Conservation (phyloP, 2,113 vertebrate species). For the Zosterops pallidus region DNA sequence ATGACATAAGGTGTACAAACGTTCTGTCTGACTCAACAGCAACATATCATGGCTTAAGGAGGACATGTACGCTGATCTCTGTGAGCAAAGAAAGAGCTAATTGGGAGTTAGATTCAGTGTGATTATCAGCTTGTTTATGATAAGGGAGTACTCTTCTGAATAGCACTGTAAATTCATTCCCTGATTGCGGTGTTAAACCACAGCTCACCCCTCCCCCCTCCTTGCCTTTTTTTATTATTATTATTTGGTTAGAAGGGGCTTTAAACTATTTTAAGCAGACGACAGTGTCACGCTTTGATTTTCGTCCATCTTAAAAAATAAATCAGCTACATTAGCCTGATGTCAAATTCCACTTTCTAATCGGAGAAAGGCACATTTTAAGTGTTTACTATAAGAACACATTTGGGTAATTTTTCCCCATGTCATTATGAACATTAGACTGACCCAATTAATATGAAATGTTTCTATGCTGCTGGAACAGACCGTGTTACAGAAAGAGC, state of each 20-base stretch:
- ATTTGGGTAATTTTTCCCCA: constrained; percentile 87
- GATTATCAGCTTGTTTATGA: constrained; percentile 82
- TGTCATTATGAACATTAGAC: constrained; percentile 88
- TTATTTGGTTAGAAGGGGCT: constrained; percentile 61
- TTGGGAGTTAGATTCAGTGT: constrained; percentile 77
- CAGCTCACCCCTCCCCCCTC: constrained; percentile 10
- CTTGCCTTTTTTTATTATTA: neutral
- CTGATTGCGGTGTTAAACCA: constrained; percentile 71
- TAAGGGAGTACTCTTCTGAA: constrained; percentile 77
- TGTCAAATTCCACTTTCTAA: constrained; percentile 78
- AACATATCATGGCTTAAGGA: constrained; percentile 71
- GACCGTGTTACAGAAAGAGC: constrained; percentile 81
- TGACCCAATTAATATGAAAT: constrained; percentile 88
- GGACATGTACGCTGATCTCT: constrained; percentile 56
- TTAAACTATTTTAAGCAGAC: constrained; percentile 71
- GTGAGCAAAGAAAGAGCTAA: constrained; percentile 72
- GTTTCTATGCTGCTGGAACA: constrained; percentile 83
- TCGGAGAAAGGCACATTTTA: constrained; percentile 83
- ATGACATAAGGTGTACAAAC: constrained; percentile 67
- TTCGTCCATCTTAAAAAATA: constrained; percentile 70
- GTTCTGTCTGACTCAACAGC: constrained; percentile 48
- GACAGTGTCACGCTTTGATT: constrained; percentile 72
- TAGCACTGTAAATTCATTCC: constrained; percentile 77
- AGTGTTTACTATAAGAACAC: constrained; percentile 85
- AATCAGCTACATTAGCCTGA: constrained; percentile 70